These are phyloP conservation scores for Tylochromis polylepis DNA, from an alignment of 2,113 vertebrate species.

Conservation along the genomic window DNA sequence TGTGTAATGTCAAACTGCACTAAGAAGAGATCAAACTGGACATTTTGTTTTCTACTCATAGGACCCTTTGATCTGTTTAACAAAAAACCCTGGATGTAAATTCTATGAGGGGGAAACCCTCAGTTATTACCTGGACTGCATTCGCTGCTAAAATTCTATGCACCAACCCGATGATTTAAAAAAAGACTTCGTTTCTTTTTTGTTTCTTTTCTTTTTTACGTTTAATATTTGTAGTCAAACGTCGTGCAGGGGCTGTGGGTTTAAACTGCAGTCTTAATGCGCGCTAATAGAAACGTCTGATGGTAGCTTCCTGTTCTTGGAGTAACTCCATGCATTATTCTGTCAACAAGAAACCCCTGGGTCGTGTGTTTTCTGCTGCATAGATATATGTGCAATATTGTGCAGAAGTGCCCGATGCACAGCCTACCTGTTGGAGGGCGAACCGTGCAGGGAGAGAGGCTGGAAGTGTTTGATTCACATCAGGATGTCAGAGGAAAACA, in stretches of 20 bases:
- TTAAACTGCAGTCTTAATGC: conserved; percentile 29
- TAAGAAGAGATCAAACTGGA: conserved; percentile 76
- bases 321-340: conserved; percentile 17
- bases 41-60: conserved; percentile 77
- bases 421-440: conserved; percentile 7
- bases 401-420: conserved; percentile 50
- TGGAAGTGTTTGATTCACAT: background rate
- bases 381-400: conserved; percentile 67
- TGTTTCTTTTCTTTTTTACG: conserved; percentile 1
- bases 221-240: conserved; percentile 10
- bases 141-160: conserved; percentile 88
- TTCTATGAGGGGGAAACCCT: conserved; percentile 34
- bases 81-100: conserved; percentile 47
- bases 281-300: background rate
- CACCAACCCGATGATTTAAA: conserved; percentile 79
- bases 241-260: conserved; percentile 23
- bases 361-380: conserved; percentile 45
- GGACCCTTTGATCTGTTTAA: conserved; percentile 63
- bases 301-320: conserved; percentile 14
- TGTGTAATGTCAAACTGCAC: conserved; percentile 81
- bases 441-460: background rate
- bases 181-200: background rate
- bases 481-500: background rate
- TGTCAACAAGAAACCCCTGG: conserved; percentile 42
- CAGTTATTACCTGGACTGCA: conserved; percentile 66